Evolutionary conservation across 2,888 invertebrate genomes (phyloP).

Genomic region (Yponomeuta malinellus): DNA sequence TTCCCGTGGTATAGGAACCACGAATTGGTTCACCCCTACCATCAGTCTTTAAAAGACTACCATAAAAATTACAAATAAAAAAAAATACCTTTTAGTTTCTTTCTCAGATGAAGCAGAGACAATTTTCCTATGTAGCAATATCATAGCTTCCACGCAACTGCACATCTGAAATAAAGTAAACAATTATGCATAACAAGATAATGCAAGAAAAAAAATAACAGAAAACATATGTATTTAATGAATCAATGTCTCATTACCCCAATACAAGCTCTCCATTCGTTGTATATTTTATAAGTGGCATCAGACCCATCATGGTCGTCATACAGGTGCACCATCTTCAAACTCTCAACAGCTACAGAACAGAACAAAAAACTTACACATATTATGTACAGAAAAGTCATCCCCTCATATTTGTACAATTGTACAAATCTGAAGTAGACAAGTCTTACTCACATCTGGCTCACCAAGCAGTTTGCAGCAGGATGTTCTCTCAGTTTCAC

Average conservation of each 20-base stretch:
- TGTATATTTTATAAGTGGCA: not conserved
- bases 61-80: too few relatives aligned
- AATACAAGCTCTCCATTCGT: not conserved
- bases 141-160: not conserved
- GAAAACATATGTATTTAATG: too few relatives aligned
- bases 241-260: not conserved
- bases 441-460: not conserved
- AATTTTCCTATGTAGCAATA: not conserved
- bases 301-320: not conserved
- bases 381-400: not conserved
- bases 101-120: not conserved
- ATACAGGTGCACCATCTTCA: not conserved
- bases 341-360: conserved; percentile 7
- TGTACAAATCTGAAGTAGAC: not conserved
- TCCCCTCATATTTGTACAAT: not conserved
- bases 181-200: not conserved
- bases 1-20: too few relatives aligned
- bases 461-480: not conserved
- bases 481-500: not conserved
- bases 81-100: not conserved
- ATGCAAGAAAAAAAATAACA: not conserved
- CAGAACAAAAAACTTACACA: conserved; percentile 7
- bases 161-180: not conserved
- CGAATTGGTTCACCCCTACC: too few relatives aligned
- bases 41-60: too few relatives aligned